Base-by-base conservation (phyloP, 1,140 invertebrate genomes). In the Hetaerina americana region DNA sequence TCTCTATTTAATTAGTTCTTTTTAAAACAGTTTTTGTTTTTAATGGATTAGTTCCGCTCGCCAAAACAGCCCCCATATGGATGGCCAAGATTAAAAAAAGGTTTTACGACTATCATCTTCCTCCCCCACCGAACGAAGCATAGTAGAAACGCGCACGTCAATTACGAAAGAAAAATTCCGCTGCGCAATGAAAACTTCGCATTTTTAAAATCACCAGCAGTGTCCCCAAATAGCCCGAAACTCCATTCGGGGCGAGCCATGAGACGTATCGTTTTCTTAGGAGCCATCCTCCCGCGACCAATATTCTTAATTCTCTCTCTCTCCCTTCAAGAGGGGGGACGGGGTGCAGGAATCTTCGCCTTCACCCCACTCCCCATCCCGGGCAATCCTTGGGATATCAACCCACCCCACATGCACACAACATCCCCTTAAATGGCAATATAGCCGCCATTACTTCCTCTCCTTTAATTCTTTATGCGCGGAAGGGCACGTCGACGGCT, bases 401-500 rank as follows among this genome's bases (percentile, higher is more conserved):
- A 8, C 31, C 31, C n/a, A n/a, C n/a, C n/a, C n/a, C n/a, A n/a
- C n/a, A 40, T 40, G 6, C 31, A 8, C 31, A 8, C 31, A 40
- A 6, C 31, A 40, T 8, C 31, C 40, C 22, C n/a, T n/a, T n/a
- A n/a, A 57, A 57, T 57, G 15, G 15, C 22, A 57, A 57, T 57
- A 10, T n/a, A 18, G 18, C 31, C 31, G 31, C 31, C 18, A 40
- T 40, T 18, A 40, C 18, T 8, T 18, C 31, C 15, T 57, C 40
- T 18, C n/a, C 28, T 69, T 69, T 69, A 69, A 69, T 69, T 69
- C 28, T 26, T 69, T n/a, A 69, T 18, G 28, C 25, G 67, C 18
- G 18, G 18, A 12, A 18, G 40, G 40, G 40, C 40, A 57, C 40
- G 40, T 57, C 40, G 40, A 18, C 40, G 10, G 1, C 3, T 57